Evolutionary conservation across 2,888 invertebrate species (phyloP), one percentile per base, ranked within the genome.

Genomic region (Andricus quercusramuli): DNA sequence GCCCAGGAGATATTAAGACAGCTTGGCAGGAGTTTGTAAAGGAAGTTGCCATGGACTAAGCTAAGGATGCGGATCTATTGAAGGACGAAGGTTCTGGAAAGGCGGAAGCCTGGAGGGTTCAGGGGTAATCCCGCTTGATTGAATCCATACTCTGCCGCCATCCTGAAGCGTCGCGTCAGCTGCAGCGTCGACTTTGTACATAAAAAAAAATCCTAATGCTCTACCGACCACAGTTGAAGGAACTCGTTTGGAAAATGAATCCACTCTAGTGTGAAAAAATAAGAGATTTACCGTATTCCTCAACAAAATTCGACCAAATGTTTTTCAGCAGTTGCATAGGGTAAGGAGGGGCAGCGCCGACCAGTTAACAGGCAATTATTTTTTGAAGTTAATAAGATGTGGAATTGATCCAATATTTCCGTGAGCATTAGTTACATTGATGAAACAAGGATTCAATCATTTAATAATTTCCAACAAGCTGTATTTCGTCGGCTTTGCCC

Each of bases 101-200:
- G 4, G 20, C 25, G 20, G 20, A 70, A 51, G 29, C 51, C 51
- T 67, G 67, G 15, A 44, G 67, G 67, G 67, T 67, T 20, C 41
- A 67, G 11, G 29, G 51, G 70, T 70, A 70, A 70, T 70, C 70
- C 70, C 51, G 51, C 70, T 70, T 70, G 70, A 70, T 51, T 70
- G 70, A 70, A 70, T 70, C 68, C 68, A 44, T 47, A 70, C 68
- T 51, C 29, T 70, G 25, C 29, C 68, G 11, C 44, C 47, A 68
- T 70, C 29, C 44, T 51, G 20, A 51, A 47, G 25, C 70, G 70
- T 70, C 70, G 25, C 70, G 70, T 70, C 70, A 70, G 51, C 70
- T 70, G 70, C 70, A 70, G 29, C 47, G 22, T 51, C 68, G 51
- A 70, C 51, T 70, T 70, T 51, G 9, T 70, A 20, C 11, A 29